phyloP scores from a whole-genome alignment of 2,113 vertebrate species.

The Fregetta grallaria region DNA sequence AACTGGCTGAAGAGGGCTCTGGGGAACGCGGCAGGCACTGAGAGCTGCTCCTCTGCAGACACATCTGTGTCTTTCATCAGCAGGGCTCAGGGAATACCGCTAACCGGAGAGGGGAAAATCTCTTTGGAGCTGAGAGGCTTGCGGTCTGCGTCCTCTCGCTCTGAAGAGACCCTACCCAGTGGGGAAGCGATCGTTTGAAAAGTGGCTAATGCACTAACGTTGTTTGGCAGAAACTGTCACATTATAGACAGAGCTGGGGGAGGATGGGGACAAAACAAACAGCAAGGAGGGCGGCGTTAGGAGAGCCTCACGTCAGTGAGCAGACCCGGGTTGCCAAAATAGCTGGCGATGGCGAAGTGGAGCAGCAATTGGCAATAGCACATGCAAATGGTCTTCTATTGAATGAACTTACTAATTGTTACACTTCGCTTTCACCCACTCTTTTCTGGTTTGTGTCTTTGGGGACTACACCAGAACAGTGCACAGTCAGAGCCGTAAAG shows the following conservation, averaged over 20 bases:
- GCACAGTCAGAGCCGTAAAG: not conserved
- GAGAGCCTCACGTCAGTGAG: not conserved
- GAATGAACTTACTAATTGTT: not conserved
- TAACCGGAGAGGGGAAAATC: not conserved
- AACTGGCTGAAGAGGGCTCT: conserved; percentile 67
- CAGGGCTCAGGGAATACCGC: conserved; percentile 61
- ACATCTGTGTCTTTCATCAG: conserved; percentile 72
- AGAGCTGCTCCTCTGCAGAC: conserved; percentile 64
- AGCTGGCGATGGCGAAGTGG: not conserved
- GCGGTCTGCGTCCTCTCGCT: not conserved
- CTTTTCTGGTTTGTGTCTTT: not conserved
- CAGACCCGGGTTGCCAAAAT: not conserved
- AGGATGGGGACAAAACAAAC: not conserved
- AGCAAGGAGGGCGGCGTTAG: not conserved
- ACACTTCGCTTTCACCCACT: not conserved
- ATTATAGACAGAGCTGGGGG: not conserved
- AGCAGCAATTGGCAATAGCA: not conserved
- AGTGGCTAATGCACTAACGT: not conserved
- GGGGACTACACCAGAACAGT: not conserved
- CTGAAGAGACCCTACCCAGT: not conserved
- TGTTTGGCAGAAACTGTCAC: conserved; percentile 21
- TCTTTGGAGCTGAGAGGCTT: conserved; percentile 19
- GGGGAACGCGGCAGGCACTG: conserved; percentile 43
- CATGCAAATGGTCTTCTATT: not conserved
- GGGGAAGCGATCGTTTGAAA: not conserved